These are phyloP conservation scores for Himalopsyche tibetana DNA, from an alignment of 2,888 invertebrate genomes.

Conservation along the genomic window DNA sequence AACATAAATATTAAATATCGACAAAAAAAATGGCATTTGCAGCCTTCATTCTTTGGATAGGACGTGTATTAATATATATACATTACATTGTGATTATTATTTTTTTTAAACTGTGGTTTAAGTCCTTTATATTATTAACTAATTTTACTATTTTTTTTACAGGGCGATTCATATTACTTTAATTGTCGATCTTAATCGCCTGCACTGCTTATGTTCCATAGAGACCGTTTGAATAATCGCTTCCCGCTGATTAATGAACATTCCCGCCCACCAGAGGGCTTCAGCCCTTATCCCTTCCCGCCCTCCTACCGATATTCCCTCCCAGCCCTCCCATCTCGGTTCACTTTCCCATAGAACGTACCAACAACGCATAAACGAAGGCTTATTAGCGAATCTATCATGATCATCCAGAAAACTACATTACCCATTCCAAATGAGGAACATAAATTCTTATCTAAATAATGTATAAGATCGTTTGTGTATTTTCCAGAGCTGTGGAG, in stretches of 20 bases:
- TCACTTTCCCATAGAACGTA: constrained; percentile 3
- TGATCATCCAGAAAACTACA: constrained; percentile 15
- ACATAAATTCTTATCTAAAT: background rate
- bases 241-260: constrained; percentile 76
- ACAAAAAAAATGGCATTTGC: no score
- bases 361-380: constrained; percentile 8
- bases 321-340: background rate
- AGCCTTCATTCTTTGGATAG: no score
- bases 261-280: constrained; percentile 68
- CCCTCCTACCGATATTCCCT: constrained; percentile 68
- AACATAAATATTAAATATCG: no score
- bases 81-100: no score
- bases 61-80: no score
- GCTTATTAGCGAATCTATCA: constrained; percentile 26
- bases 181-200: background rate
- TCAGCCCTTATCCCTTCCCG: constrained; percentile 65
- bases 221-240: constrained; percentile 72
- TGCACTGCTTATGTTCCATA: constrained; percentile 40
- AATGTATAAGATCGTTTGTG: no score
- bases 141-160: no score
- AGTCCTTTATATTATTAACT: no score
- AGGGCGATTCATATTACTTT: no score
- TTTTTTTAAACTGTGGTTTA: no score
- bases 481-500: no score
- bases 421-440: background rate